Base-by-base conservation (phyloP, 1,140 invertebrate species). In the Eubasilissa regina region DNA sequence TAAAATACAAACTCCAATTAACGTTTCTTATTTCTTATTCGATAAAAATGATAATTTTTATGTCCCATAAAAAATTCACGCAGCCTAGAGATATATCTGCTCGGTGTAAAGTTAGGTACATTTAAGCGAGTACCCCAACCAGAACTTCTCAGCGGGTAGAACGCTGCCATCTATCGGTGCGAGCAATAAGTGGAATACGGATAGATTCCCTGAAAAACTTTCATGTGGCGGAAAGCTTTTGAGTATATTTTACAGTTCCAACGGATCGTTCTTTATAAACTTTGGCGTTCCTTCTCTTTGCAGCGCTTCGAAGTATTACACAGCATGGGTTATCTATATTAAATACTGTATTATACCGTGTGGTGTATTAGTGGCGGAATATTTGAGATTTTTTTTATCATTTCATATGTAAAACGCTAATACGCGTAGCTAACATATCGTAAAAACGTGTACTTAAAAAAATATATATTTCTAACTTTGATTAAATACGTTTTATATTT, bases 171-270 rank as follows among this genome's bases (percentile, higher is more conserved):
- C 75, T 77, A 68, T 77, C 25, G 47, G 75, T 13, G 48, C 47
- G 44, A 47, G 75, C 51, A 44, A 55, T 68, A 77, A 77, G 75
- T 68, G 53, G 17, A 56, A 68, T 62, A 51, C 21, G 47, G 35
- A 25, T 45, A 53, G 45, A 25, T 64, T 19, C 11, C 21, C 19
- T 35, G 75, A 77, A 77, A 77, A 77, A 64, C 13, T 77, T 77
- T 66, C 44, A 45, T 76, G 56, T 60, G 73, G 56, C 53, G 56
- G 73, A 75, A 75, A 75, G 73, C 53, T 60, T 60, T 58, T 62
- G 74, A 76, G 74, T 76, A 60, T 75, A 75, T 75, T 60, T 62
- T 76, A 76, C 56, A 76, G 74, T 76, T 76, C 64, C 74, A 51
- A 19, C 25, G 25, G 74, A 76, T 76, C 60, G 47, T 77, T 77